These are phyloP conservation scores for Scaptodrosophila lebanonensis DNA, from an alignment of 1,140 invertebrate species.

Conservation along the genomic window DNA sequence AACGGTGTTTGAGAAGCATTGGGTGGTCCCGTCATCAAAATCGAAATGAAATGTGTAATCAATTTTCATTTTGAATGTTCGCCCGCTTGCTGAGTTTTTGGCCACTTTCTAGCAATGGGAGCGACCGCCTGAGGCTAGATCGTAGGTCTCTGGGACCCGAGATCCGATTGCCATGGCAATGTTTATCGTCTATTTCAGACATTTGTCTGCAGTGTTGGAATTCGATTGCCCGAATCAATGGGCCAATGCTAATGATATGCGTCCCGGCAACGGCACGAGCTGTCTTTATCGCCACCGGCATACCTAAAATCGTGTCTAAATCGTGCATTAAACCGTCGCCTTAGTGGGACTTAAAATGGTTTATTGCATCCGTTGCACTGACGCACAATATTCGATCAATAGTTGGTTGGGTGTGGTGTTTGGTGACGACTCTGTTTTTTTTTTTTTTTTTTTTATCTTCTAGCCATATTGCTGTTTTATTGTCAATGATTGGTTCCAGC, in stretches of 20 bases:
- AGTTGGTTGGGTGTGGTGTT: too few relatives aligned
- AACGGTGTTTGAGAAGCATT: not conserved
- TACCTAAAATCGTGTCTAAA: slow-evolving; percentile 7
- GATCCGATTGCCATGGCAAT: slow-evolving; percentile 5
- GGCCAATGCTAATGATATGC: slow-evolving; percentile 20
- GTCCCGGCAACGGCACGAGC: too few relatives aligned
- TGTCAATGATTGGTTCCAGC: not conserved
- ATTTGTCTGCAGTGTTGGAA: not conserved
- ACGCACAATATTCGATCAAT: slow-evolving; percentile 14
- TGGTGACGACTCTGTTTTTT: not conserved
- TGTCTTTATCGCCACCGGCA: too few relatives aligned
- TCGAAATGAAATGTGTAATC: slow-evolving; percentile 30
- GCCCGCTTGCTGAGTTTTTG: slow-evolving; percentile 32
- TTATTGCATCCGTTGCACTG: slow-evolving; percentile 30
- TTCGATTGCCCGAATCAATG: not conserved
- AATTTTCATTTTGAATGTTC: not conserved
- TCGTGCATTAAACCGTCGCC: not conserved
- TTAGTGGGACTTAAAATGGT: slow-evolving; percentile 9
- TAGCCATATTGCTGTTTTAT: slow-evolving; percentile 5
- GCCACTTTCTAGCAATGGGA: too few relatives aligned
- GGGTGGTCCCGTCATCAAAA: slow-evolving; percentile 14
- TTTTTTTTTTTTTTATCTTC: not conserved
- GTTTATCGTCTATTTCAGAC: slow-evolving; percentile 5
- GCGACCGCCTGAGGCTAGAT: slow-evolving; percentile 37
- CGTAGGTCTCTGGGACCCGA: too few relatives aligned